Base-by-base conservation (phyloP, 2,797 vertebrate genomes). In the Spea hammondii region DNA sequence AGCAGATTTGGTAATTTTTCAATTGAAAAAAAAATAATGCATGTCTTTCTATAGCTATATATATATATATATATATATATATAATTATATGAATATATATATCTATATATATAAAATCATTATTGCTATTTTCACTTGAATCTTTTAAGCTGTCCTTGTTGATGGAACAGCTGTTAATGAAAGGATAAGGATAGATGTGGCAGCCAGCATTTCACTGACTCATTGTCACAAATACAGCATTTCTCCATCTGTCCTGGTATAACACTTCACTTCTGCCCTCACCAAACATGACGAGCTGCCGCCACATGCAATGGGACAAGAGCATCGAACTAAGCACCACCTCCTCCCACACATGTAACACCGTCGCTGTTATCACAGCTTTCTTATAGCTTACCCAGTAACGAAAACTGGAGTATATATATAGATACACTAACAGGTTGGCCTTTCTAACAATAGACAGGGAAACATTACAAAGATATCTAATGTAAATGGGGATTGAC, bases 201-300 rank as follows among this genome's bases (percentile, higher is more conserved):
- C 46, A 68, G 12, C 13, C 48, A 14, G 12, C 47, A 14, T 68
- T 49, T 13, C 5, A 50, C 12, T 68, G 66, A 50, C 66, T 49
- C 46, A 49, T 68, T 68, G 48, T 68, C 47, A 49, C 47, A 49
- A 49, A 68, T 14, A 49, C 48, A 7, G 66, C 7, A 49, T 13
- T 48, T 70, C n/a, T 53, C 67, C 67, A 51, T 70, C 67, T 70
- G 67, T 53, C 67, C 67, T 9, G 7, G 14, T 13, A 53, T 70
- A 70, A 70, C 67, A 70, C 67, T 49, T 32, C 47, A n/a, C 6
- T 70, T n/a, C 12, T 68, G 66, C 48, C 66, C 67, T 70, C 67
- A 32, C 14, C 67, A 51, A 57, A 66, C 32, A 64, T 44, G 32
- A 66, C 65, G 47, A 66, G 32, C 9, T 46, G 5, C 32, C 12